Evolutionary conservation across 2,113 vertebrate genomes (phyloP), one percentile per base, ranked within the genome.

Genomic region (Chloebia gouldiae): DNA sequence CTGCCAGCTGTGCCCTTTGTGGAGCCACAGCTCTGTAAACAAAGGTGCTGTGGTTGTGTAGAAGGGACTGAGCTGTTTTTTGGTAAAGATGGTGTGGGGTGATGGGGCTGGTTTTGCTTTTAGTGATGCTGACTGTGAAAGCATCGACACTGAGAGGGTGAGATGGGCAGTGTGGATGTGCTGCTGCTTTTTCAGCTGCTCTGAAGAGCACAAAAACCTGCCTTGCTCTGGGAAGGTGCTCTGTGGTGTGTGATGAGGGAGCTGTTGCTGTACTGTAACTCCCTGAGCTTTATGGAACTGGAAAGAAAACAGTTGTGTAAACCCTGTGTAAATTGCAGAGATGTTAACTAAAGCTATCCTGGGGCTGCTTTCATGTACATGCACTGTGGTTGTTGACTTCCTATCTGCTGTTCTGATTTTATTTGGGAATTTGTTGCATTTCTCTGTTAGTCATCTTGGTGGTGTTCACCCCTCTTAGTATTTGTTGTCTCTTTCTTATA

Each of bases 1-100:
- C 21, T 85, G 47, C 12, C 1, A 1, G 0, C 0, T 54, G 49
- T 35, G 57, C 21, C 18, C 19, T n/a, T 0, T 1, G 50, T n/a
- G 78, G 35, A 14, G 1, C 21, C 17, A 2, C 12, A 64, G 24
- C 21, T 50, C 7, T 16, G 13, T 4, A 3, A 49, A 3, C 3
- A 4, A 4, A 15, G 8, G 4, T 7, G 45, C 15, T 20, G 39
- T 53, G 49, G 9, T 5, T 3, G 28, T n/a, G 19, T 11, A 5
- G 6, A 10, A 50, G 40, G 69, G 7, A 0, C 31, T 1, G 0
- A 14, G 60, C 51, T 79, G 60, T 0, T 50, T 33, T 77, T 13
- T 56, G 60, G 6, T 31, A 33, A 11, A 18, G 28, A 5, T 24
- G 3, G 3, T 4, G 83, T 25, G 68, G 39, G 30, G 3, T 6